Percentiles rank a stretch among this genome's conserved stretches.
Conservation (phyloP, 2,888 invertebrate genomes). For the Raillietiella orientalis region DNA sequence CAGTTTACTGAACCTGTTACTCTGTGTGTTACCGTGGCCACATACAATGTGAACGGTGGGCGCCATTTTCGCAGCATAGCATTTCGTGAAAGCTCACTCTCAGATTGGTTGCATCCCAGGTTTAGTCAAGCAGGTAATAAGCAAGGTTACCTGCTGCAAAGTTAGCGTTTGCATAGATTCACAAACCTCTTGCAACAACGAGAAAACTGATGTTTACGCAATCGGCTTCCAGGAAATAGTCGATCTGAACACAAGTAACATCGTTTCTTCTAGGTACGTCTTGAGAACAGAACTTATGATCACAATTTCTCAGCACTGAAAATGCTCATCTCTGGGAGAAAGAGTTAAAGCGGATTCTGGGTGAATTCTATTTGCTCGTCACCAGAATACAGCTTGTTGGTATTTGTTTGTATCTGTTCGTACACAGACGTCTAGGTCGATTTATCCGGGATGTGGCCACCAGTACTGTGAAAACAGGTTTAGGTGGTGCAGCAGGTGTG, state of each 20-base stretch:
- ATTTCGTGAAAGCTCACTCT: slow-evolving; percentile 51
- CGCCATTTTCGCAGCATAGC: slow-evolving; percentile 90
- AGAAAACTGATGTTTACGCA: slow-evolving; percentile 70
- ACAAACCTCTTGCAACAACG: no score
- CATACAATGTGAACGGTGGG: slow-evolving; percentile 98
- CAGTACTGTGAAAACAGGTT: slow-evolving; percentile 87
- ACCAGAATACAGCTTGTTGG: slow-evolving; percentile 88
- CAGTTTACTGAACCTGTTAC: slow-evolving; percentile 37
- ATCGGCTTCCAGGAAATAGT: slow-evolving; percentile 98
- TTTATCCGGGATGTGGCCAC: slow-evolving; percentile 70
- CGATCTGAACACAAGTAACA: slow-evolving; percentile 90
- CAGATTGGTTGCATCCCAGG: no score
- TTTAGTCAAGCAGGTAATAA: slow-evolving; percentile 53
- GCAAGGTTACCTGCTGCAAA: slow-evolving; percentile 14
- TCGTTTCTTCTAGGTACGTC: slow-evolving; percentile 50
- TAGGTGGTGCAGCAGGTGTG: slow-evolving; percentile 67
- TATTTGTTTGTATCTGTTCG: slow-evolving; percentile 81
- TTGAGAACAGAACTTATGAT: neutral
- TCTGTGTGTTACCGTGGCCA: slow-evolving; percentile 57
- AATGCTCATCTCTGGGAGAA: slow-evolving; percentile 85
- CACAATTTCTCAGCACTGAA: slow-evolving; percentile 25
- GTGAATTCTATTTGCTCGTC: slow-evolving; percentile 54
- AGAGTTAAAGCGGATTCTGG: slow-evolving; percentile 68
- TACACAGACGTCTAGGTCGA: slow-evolving; percentile 57
- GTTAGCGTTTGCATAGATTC: neutral